These are phyloP conservation scores for Chondrosia reniformis DNA, from an alignment of 37 sponge, comb jelly and placozoan genomes.

Conservation along the genomic window DNA sequence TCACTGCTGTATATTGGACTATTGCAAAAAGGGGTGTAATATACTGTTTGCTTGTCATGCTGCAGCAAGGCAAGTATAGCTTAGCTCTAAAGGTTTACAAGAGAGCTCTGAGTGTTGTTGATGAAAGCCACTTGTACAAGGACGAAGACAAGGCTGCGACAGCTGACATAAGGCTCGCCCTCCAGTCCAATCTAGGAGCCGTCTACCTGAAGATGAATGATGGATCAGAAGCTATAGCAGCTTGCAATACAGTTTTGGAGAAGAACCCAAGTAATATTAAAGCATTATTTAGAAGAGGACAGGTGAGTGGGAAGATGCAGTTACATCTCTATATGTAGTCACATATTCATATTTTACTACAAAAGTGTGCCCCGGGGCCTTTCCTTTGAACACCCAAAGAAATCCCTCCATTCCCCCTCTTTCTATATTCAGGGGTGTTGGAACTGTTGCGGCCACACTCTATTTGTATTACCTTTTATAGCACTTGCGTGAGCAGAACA, in stretches of 20 bases:
- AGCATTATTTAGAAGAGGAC: conserved; percentile 87
- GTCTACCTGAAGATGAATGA: conserved; percentile 72
- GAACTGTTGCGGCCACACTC: background rate
- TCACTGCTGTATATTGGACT: too few species aligned
- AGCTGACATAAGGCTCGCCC: conserved; percentile 33
- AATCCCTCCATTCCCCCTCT: too few species aligned
- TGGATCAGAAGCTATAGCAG: conserved; percentile 28
- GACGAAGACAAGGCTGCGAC: conserved; percentile 62
- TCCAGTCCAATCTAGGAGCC: conserved; percentile 77
- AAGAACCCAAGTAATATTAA: conserved; percentile 76
- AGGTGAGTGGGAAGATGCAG: conserved; percentile 64
- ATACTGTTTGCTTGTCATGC: background rate
- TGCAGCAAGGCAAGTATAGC: conserved; percentile 36
- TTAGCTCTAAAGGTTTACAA: conserved; percentile 85
- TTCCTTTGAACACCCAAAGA: too few species aligned
- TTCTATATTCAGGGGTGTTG: background rate
- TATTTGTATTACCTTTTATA: background rate
- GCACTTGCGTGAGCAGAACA: conserved; percentile 11
- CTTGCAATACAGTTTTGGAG: conserved; percentile 69
- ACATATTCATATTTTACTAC: too few species aligned
- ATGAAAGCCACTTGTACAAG: conserved; percentile 37
- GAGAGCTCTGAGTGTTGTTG: conserved; percentile 51
- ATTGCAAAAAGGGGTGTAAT: too few species aligned
- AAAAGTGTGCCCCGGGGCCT: too few species aligned
- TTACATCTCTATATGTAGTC: too few species aligned